Evolutionary conservation across 2,888 invertebrate species (phyloP).

Genomic region (Colletes collaris): DNA sequence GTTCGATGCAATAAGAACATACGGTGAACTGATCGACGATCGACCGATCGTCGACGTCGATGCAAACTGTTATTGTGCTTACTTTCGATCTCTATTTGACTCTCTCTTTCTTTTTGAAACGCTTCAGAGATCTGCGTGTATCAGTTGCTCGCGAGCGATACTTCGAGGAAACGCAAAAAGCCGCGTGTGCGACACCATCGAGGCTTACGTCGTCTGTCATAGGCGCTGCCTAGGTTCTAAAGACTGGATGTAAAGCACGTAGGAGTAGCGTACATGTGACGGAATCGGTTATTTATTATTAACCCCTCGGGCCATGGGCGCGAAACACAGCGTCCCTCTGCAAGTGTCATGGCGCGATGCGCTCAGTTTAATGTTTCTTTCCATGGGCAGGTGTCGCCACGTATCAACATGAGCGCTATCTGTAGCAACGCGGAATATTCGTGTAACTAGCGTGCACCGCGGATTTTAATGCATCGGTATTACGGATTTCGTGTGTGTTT

Average conservation of each 20-base stretch:
- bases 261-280: slow-evolving; percentile 41
- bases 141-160: slow-evolving; percentile 30
- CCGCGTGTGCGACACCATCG: slow-evolving; percentile 44
- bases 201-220: slow-evolving; percentile 49
- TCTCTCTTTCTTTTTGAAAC: slow-evolving; percentile 52
- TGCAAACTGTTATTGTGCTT: neutral
- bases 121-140: slow-evolving; percentile 39
- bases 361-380: slow-evolving; percentile 4
- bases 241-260: slow-evolving; percentile 47
- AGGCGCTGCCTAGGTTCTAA: slow-evolving; percentile 54
- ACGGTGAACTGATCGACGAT: neutral
- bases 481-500: neutral
- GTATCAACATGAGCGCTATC: slow-evolving; percentile 3
- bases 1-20: slow-evolving; percentile 16
- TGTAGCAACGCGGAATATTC: neutral
- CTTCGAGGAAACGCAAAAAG: slow-evolving; percentile 14
- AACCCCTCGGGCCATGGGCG: slow-evolving; percentile 60
- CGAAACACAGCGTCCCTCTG: slow-evolving; percentile 48
- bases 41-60: neutral
- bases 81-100: slow-evolving; percentile 26
- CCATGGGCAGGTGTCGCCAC: slow-evolving; percentile 26
- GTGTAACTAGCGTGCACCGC: slow-evolving; percentile 2
- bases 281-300: slow-evolving; percentile 67
- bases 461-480: slow-evolving; percentile 18
- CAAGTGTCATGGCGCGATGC: slow-evolving; percentile 41